Evolutionary conservation across 2,888 invertebrate genomes (phyloP).

Genomic region (Plutella xylostella): DNA sequence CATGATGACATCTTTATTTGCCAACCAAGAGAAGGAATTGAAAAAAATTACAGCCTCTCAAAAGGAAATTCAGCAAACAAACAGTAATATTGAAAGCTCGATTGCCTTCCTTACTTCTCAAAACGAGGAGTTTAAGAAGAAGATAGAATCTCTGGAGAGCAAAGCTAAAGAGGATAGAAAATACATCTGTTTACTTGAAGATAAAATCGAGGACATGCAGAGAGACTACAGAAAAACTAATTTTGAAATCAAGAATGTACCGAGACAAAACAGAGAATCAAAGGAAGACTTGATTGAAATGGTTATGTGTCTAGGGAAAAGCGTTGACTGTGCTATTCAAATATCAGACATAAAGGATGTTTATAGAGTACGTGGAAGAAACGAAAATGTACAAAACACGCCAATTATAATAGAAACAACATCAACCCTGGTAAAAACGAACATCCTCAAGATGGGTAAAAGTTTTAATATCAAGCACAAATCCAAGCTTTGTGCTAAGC

Average conservation of each 20-base stretch:
- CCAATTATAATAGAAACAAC: too few relatives aligned
- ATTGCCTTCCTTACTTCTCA: conserved; percentile 11
- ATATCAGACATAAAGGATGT: too few relatives aligned
- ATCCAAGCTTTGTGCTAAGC: too few relatives aligned
- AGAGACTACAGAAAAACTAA: conserved; percentile 10
- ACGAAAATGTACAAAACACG: too few relatives aligned
- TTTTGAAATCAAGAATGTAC: conserved; percentile 19
- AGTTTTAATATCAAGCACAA: too few relatives aligned
- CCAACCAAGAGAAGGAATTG: not conserved
- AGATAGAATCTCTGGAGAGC: conserved; percentile 6
- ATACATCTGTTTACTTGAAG: conserved; percentile 13
- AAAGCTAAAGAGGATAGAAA: conserved; percentile 10
- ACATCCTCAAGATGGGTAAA: too few relatives aligned
- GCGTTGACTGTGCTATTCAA: too few relatives aligned
- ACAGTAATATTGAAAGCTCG: conserved; percentile 9
- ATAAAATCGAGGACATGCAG: conserved; percentile 16
- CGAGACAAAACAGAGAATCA: conserved; percentile 10
- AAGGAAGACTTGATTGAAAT: conserved; percentile 16
- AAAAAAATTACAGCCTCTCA: not conserved
- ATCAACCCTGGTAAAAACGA: too few relatives aligned
- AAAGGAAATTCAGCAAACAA: conserved; percentile 8
- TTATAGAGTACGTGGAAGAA: too few relatives aligned
- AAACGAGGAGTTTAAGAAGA: conserved; percentile 12
- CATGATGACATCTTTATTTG: not conserved
- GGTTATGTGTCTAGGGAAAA: too few relatives aligned